A percentile compares a stretch with the other conserved stretches of the same genome.
phyloP scores from a whole-genome alignment of 2,888 invertebrate genomes.

The Diloba caeruleocephala region DNA sequence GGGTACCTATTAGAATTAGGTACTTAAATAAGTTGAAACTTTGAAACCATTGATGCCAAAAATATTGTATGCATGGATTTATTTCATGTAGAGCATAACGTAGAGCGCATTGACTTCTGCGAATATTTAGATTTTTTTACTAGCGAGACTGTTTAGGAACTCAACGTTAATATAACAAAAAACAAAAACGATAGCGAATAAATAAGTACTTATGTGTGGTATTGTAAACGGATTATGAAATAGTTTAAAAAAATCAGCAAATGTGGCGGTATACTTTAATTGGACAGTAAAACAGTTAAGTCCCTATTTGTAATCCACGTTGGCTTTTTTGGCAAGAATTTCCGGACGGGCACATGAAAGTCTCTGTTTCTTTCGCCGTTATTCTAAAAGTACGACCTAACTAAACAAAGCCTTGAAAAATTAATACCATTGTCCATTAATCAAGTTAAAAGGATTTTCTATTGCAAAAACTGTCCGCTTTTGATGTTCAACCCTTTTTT shows the following conservation, averaged over 20 bases:
- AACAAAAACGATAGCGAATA: too few relatives aligned
- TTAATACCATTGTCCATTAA: constrained; percentile 83
- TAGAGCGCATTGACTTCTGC: too few relatives aligned
- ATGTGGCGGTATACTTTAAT: constrained; percentile 22
- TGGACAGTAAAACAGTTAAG: constrained; percentile 28
- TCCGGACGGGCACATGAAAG: constrained; percentile 61
- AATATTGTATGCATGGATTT: too few relatives aligned
- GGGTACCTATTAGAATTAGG: too few relatives aligned
- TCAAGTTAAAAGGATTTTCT: constrained; percentile 80
- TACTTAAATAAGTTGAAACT: too few relatives aligned
- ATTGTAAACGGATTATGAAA: constrained; percentile 38
- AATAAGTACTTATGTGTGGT: too few relatives aligned
- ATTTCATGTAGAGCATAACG: too few relatives aligned
- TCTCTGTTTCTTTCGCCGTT: constrained; percentile 52
- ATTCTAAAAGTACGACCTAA: constrained; percentile 57
- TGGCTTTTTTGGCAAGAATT: constrained; percentile 36
- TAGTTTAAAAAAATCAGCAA: constrained; percentile 10
- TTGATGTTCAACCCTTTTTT: constrained; percentile 82
- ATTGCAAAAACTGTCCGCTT: constrained; percentile 73
- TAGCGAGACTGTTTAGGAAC: too few relatives aligned
- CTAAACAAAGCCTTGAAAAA: constrained; percentile 71
- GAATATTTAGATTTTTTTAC: too few relatives aligned
- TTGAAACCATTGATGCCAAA: too few relatives aligned
- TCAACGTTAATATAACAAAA: too few relatives aligned
- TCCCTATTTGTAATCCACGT: constrained; percentile 33